Conservation (phyloP, 2,888 invertebrate genomes). For the Falcaria lacertinaria region DNA sequence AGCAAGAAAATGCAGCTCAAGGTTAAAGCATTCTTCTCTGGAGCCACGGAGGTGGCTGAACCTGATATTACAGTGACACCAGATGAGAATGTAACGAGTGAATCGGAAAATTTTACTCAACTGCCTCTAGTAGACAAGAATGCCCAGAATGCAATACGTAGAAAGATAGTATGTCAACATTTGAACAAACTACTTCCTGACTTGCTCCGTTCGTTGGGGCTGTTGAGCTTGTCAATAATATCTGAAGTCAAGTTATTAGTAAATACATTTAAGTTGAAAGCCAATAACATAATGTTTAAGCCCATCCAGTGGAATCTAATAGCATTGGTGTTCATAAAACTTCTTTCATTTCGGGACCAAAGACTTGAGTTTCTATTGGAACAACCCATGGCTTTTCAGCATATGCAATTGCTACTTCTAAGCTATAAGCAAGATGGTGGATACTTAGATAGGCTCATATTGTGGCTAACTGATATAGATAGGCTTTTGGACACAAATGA, state of each 20-base stretch:
- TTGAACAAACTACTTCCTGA: constrained; percentile 82
- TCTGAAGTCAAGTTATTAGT: constrained; percentile 75
- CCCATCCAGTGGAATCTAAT: constrained; percentile 86
- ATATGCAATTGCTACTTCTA: constrained; percentile 67
- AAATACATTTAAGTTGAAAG: constrained; percentile 83
- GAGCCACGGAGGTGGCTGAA: constrained; percentile 66
- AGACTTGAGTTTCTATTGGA: constrained; percentile 46
- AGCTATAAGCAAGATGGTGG: constrained; percentile 74
- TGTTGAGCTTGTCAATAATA: constrained; percentile 55
- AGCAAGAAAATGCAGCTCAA: constrained; percentile 82
- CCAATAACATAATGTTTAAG: constrained; percentile 86
- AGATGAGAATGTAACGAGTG: constrained; percentile 23
- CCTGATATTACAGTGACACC: constrained; percentile 22
- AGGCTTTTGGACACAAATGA: constrained; percentile 61
- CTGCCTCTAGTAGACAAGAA: constrained; percentile 83
- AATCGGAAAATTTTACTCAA: constrained; percentile 53
- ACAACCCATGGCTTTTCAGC: constrained; percentile 52
- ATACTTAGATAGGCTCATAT: constrained; percentile 69
- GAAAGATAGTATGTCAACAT: constrained; percentile 84
- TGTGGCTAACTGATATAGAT: constrained; percentile 74
- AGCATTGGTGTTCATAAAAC: constrained; percentile 83
- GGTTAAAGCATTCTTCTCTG: constrained; percentile 82
- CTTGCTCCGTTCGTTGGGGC: constrained; percentile 70
- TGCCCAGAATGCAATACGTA: constrained; percentile 83
- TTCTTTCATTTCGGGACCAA: constrained; percentile 68